phyloP scores from a whole-genome alignment of 2,797 vertebrate species.

The Pangasius mekongensis region DNA sequence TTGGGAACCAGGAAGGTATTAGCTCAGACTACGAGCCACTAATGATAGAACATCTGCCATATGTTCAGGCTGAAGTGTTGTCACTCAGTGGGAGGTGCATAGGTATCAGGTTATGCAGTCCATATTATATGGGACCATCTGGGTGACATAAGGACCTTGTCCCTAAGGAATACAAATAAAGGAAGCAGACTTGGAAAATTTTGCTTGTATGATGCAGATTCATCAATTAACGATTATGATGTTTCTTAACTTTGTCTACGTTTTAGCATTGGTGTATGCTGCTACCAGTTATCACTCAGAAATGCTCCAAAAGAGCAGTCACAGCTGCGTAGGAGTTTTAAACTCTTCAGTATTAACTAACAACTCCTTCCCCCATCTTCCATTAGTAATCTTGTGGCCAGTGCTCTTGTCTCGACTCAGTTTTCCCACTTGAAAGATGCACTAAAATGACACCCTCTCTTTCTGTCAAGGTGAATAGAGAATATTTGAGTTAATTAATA shows the following conservation, averaged over 20 bases:
- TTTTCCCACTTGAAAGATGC: background rate
- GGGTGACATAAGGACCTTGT: conserved; percentile 38
- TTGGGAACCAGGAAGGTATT: conserved; percentile 16
- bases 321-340: background rate
- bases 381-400: background rate
- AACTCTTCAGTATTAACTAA: background rate
- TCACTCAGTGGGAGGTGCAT: conserved; percentile 36
- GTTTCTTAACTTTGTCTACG: background rate
- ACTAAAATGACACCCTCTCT: background rate
- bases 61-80: conserved; percentile 34
- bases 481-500: background rate
- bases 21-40: conserved; percentile 15
- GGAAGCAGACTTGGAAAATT: conserved; percentile 25
- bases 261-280: background rate
- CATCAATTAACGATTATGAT: background rate
- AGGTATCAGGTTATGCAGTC: conserved; percentile 33
- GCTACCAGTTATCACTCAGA: background rate
- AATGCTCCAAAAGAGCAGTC: background rate
- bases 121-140: conserved; percentile 46
- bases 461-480: background rate
- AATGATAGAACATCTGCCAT: conserved; percentile 37
- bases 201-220: background rate
- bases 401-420: background rate
- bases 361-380: background rate
- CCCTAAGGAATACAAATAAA: conserved; percentile 39